Base-by-base conservation (phyloP, 2,113 vertebrate genomes). In the Petaurus breviceps region DNA sequence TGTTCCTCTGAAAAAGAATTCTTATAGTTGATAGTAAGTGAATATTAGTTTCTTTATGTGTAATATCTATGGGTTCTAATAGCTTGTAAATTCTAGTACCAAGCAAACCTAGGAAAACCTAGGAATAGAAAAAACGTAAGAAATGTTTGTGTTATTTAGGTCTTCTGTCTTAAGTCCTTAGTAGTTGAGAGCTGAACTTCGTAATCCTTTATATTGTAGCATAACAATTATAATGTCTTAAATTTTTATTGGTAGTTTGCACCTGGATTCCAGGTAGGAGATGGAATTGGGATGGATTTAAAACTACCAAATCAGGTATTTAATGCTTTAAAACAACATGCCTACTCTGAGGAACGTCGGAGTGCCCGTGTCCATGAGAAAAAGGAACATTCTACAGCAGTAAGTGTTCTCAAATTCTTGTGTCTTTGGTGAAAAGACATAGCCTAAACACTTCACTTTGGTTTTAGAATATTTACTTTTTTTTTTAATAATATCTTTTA, bases 271-370 rank as follows among this genome's bases (percentile, higher is more conserved):
- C 99, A 99, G 9, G 99, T 99, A 43, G 99, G 99, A 0, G 99
- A 99, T 97, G 99, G 99, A 92, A 98, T 99, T 95, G 99, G 99
- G 95, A 99, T 99, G 99, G 99, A 99, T 97, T 98, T 99, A 98
- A 99, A 99, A 98, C 94, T 99, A 50, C 99, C 99, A 98, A 99
- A 99, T 95, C 99, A 99, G 49, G 99, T 99, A 93, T 99, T 99
- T 94, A 99, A 99, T 98, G 99, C 99, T 89, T 99, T 99, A 98
- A 99, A 99, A 98, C 99, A 99, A 68, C 99, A 99, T 89, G 99
- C 99, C 2, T 98, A 99, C 97, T 99, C 99, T 37, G 99, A 99
- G 98, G 99, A 99, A 98, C 98, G 99, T 7, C 99, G 99, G 95
- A 99, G 99, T 95, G 99, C 99, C 96, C 98, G 99, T 24, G 98